These are phyloP conservation scores for Mus musculus DNA, from an alignment of 2,113 vertebrate species.

Conservation along the genomic window GRCm39 chr10:58411501-58412000, in stretches of 20 bases:
- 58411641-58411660: slow-evolving; percentile 75
- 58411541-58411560: slow-evolving; percentile 90
- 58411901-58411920: slow-evolving; percentile 45
- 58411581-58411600: slow-evolving; percentile 89
- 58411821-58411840: slow-evolving; percentile 10
- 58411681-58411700: background rate
- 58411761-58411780: slow-evolving; percentile 47
- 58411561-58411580: slow-evolving; percentile 88
- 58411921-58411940: slow-evolving; percentile 28
- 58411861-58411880: slow-evolving; percentile 32
- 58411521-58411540: slow-evolving; percentile 92
- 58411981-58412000: slow-evolving; percentile 67
- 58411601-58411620: slow-evolving; percentile 92
- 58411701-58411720: background rate
- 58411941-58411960: slow-evolving; percentile 33
- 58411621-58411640: slow-evolving; percentile 90
- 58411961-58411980: slow-evolving; percentile 65
- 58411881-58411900: slow-evolving; percentile 8
- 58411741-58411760: slow-evolving; percentile 60
- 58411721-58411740: slow-evolving; percentile 33
- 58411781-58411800: slow-evolving; percentile 57
- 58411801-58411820: slow-evolving; percentile 72
- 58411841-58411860: background rate
- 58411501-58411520: slow-evolving; percentile 91
- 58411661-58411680: slow-evolving; percentile 75